Evolutionary conservation across 2,888 invertebrate species (phyloP), one percentile per base, ranked within the genome.

Genomic region (Thymelicus acteon): DNA sequence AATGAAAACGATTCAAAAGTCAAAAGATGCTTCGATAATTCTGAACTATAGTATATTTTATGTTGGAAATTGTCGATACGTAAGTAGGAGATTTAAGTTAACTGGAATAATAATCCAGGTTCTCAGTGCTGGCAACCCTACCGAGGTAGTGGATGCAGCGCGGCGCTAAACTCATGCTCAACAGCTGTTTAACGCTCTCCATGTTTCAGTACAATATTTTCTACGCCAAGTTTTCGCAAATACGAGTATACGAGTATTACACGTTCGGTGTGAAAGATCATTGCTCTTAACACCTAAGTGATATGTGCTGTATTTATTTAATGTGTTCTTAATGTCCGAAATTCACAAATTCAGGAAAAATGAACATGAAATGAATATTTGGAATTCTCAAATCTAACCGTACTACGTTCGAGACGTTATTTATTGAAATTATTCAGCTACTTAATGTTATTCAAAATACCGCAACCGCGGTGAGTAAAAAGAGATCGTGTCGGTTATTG

Each of bases 401-500:
- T 83, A 81, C 84, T 77, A 80, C 54, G 12, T 4, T 54, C 2
- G 4, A 57, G 6, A 78, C 77, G 77, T 80, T 88, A 60, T 24
- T 48, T 88, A 88, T 87, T 75, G 72, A 86, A 90, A 88, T 88
- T 80, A 86, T 89, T 84, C 84, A 82, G 82, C 80, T 81, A 64
- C 60, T 85, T 90, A 91, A 92, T 91, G 85, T 90, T 91, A 92
- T 92, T 91, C 91, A 91, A 89, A 92, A 90, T 88, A 92, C 90
- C 91, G 90, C 90, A 91, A 89, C 89, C 87, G 89, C 91, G 91
- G 89, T 87, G 87, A 89, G 86, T 89, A 90, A 86, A 92, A 92
- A 89, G 91, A 91, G 89, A 91, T 91, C 89, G 87, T 83, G 85
- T 85, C 85, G 84, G 85, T 88, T 91, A 91, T 93, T 93, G 93